Evolutionary conservation across 2,888 invertebrate genomes (phyloP), one percentile per base, ranked within the genome.

Genomic region (Diloba caeruleocephala): DNA sequence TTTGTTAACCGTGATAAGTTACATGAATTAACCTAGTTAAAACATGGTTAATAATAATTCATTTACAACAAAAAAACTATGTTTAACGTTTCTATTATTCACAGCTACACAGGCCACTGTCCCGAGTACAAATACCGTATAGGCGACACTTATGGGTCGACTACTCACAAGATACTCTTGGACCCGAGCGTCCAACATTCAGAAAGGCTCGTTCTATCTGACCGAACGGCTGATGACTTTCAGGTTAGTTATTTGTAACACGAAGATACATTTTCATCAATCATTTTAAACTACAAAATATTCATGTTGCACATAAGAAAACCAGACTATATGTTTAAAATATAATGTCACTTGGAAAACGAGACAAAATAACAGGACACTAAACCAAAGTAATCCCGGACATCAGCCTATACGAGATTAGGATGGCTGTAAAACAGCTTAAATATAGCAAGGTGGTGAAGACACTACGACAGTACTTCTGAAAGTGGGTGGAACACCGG

Each of bases 91-190:
- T 34, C 3, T 12, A 13, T 37, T 4, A 1, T 32, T 44, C 54
- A 0, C 77, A 97, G 97, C 51, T 97, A 97, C 82, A 95, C 96
- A 1, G 97, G 97, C 28, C 96, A 96, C 76, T 96, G 96, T 75
- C 96, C 97, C 0, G 96, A 96, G 74, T 96, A 96, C 87, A 95
- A 95, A 53, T 96, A 95, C 79, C 94, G 96, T 14, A 94, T 96
- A 57, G 97, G 97, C 1, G 95, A 96, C 85, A 96, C 96, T 0
- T 97, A 96, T 87, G 97, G 96, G 43, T 95, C 95, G 3, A 94
- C 95, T 32, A 96, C 96, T 0, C 96, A 96, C 82, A 96, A 96
- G 86, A 94, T 96, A 38, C 92, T 97, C 0, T 83, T 96, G 70
- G 97, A 97, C 84, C 97, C 97, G 0, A 95, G 95, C 42, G 95